Base-by-base conservation (phyloP, 2,888 invertebrate species). In the Amitus sp. region DNA sequence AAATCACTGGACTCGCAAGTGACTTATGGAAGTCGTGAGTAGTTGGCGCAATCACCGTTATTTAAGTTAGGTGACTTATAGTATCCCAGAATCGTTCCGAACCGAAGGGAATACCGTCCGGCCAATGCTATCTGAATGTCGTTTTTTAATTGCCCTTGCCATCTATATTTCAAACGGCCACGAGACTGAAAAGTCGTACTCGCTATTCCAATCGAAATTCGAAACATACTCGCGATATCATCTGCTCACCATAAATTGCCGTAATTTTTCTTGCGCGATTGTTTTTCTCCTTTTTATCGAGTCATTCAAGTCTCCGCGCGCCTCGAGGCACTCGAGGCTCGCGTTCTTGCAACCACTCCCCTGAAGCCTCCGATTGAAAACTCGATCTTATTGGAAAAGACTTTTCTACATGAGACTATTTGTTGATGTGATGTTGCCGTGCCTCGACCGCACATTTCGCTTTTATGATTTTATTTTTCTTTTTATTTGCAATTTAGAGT, bases 1-100 rank as follows among this genome's bases (percentile, higher is more conserved):
- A 69, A 69, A 69, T 67, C 69, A 67, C 57, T 39, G 30, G 58
- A 62, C 59, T 67, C 55, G 64, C 69, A 59, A 68, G 71, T 76
- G 74, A 76, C 74, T 76, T 73, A 75, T 75, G 74, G 74, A 75
- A 74, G 73, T 73, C 74, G 74, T 75, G 74, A 74, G 71, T 65
- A 71, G 72, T 73, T 74, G 69, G 73, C 69, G 71, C 70, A 69
- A 72, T 73, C 65, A 71, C 73, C 74, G 73, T 73, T 73, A 73
- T 68, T 64, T 63, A 46, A 28, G 46, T 34, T 37, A 40, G 59
- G 50, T 69, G 63, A 67, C 68, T 69, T 70, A 68, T 67, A 63
- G 63, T 58, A 45, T 49, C 49, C 48, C 39, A 43, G 20, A 57
- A 51, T 64, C 61, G 57, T 60, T 63, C 67, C 65, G 61, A 66